Evolutionary conservation across 2,113 vertebrate genomes (phyloP).

Genomic region (Gallinago paraguaiae): DNA sequence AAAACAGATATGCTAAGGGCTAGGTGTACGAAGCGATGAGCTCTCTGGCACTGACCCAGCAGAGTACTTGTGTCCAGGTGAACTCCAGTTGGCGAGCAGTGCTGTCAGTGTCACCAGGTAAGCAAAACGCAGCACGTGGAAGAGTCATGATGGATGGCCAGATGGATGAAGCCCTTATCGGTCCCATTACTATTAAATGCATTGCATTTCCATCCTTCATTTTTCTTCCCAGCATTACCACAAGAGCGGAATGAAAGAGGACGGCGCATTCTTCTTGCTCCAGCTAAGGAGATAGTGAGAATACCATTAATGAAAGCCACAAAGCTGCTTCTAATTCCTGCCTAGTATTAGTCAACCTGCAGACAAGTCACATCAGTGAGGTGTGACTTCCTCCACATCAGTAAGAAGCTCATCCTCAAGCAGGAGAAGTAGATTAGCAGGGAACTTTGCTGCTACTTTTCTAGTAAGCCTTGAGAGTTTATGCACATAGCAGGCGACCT

Average conservation of each 20-base stretch:
- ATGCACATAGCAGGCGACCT: constrained; percentile 39
- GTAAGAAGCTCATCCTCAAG: not conserved
- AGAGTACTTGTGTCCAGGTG: not conserved
- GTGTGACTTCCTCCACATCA: not conserved
- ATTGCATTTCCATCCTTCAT: not conserved
- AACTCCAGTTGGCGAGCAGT: not conserved
- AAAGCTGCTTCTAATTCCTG: not conserved
- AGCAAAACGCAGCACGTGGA: not conserved
- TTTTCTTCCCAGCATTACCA: not conserved
- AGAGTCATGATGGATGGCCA: not conserved
- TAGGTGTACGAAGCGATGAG: not conserved
- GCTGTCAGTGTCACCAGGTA: not conserved
- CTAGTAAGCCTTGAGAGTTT: constrained; percentile 22
- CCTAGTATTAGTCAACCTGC: not conserved
- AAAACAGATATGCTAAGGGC: not conserved
- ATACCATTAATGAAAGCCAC: not conserved
- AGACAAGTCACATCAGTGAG: not conserved
- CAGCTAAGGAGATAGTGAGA: not conserved
- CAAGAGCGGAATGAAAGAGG: not conserved
- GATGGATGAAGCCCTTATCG: not conserved
- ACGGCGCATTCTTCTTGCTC: not conserved
- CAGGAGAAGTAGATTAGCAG: constrained; percentile 36
- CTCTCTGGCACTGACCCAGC: not conserved
- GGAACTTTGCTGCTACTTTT: constrained; percentile 12
- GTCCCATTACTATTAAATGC: not conserved